Base-by-base conservation (phyloP, 2,888 invertebrate genomes). In the Anaspis maculata region DNA sequence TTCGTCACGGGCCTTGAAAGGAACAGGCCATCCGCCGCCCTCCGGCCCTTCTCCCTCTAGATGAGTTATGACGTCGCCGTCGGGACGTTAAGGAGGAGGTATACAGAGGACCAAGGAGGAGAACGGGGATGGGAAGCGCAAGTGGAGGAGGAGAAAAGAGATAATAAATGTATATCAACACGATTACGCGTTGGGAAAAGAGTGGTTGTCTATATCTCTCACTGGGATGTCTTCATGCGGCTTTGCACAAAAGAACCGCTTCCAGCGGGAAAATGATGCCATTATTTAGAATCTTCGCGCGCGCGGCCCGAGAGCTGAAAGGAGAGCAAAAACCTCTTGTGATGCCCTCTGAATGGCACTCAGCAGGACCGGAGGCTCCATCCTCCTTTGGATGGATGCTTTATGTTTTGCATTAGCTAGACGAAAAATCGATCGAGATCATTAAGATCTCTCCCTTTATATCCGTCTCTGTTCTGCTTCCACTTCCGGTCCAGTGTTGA, bases 231-330 rank as follows among this genome's bases (percentile, higher is more conserved):
- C 48, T 49, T 48, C 49, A 48, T 49, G 51, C 47, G 49, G 51
- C 48, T 48, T 48, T 39, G 42, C 44, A 51, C 46, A 51, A 51
- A 49, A 49, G 51, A 42, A 45, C 34, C 47, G 43, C 41, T 47
- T 50, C 42, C 43, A 38, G 42, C 5, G 32, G 40, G 46, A 50
- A 50, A 51, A 51, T 51, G 48, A 49, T 42, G 50, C 49, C 49
- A 51, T 51, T 51, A 51, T 51, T 51, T 48, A 51, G 49, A 50
- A 48, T 49, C 48, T 45, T 50, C 42, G 37, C 9, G 32, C n/a
- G n/a, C n/a, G n/a, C n/a, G n/a, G n/a, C n/a, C n/a, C n/a, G n/a
- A n/a, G n/a, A 45, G 48, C 44, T 49, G 48, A 50, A 51, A 50
- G 48, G 39, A n/a, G n/a, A 42, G 37, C 41, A 30, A 34, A 41